Percentiles rank a stretch among this genome's conserved stretches.
These are phyloP conservation scores for Galaxea fascicularis DNA, from an alignment of 92 coral and sea anemone genomes.

Conservation along the genomic window DNA sequence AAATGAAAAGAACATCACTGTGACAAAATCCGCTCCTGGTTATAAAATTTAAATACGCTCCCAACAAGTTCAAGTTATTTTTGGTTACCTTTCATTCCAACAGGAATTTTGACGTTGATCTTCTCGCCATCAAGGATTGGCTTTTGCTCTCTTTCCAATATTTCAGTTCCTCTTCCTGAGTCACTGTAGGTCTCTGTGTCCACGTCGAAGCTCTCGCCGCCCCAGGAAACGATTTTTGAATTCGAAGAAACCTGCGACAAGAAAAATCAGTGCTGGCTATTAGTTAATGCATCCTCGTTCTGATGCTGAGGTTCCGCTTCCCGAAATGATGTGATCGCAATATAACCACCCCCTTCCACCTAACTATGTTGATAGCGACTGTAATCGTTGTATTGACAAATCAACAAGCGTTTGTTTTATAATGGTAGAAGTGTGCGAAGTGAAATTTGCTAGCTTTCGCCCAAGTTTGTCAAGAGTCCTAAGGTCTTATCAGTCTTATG, in stretches of 20 bases:
- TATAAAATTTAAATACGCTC: background rate
- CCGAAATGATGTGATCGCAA: no score
- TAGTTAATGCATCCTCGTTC: background rate
- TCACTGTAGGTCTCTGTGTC: slow-evolving; percentile 30
- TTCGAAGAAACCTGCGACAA: slow-evolving; percentile 29
- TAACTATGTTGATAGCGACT: no score
- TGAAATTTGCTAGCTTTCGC: no score
- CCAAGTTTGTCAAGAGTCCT: no score
- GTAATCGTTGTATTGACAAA: no score
- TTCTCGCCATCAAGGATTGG: slow-evolving; percentile 13
- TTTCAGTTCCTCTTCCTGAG: slow-evolving; percentile 44
- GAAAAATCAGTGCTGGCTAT: background rate
- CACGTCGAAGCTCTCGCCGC: slow-evolving; percentile 15
- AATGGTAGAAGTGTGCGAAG: no score
- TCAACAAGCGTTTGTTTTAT: no score
- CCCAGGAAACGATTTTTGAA: slow-evolving; percentile 32
- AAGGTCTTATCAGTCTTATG: no score
- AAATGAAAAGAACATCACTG: background rate
- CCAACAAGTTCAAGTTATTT: background rate
- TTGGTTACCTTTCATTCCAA: slow-evolving; percentile 26
- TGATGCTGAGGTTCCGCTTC: no score
- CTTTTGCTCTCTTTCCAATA: slow-evolving; percentile 28
- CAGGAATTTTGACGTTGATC: slow-evolving; percentile 24
- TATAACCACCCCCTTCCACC: no score
- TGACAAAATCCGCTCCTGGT: background rate